Base-by-base conservation (phyloP, 2,888 invertebrate species). In the Pemphredon lugubris region DNA sequence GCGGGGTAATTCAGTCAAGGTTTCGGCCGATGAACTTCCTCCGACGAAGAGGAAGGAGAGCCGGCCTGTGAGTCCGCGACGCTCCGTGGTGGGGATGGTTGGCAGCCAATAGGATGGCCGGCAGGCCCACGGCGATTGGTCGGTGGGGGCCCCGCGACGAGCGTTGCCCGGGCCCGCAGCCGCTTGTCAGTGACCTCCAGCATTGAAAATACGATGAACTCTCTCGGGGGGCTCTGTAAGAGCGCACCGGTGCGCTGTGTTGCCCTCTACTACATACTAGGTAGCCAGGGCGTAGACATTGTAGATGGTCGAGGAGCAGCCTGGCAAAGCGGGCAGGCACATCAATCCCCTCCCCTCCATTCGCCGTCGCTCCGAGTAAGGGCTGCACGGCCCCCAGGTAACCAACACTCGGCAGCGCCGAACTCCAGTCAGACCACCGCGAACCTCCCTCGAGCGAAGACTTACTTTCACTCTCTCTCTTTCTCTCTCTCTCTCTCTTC, bases 181-280 rank as follows among this genome's bases (percentile, higher is more conserved):
- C 87, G 92, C 90, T 94, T 94, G 94, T 94, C 94, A 94, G 94
- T 94, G 94, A 94, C 94, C 94, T 94, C 94, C 94, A 93, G 93
- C 92, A 93, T 94, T 93, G 93, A 93, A 94, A 92, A 93, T 93
- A 92, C 93, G 93, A 93, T 93, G 94, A 94, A 94, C 93, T 92
- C 93, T 85, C 79, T 61, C 66, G 91, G 86, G 89, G 81, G 90
- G 92, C 88, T 89, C 90, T 91, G 87, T 74, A n/a, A 73, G 76
- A 65, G 76, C 65, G 51, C 70, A 59, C 73, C 59, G 61, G 91
- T 91, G 92, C 92, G 91, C 91, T 91, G 78, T 58, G 54, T 39
- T 50, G 79, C 79, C 78, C 76, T 77, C 79, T 92, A 91, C 91
- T 91, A 80, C 80, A 77, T 77, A 80, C 75, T 77, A 77, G 79